Percentiles rank a stretch among this genome's conserved stretches.
Evolutionary conservation across 35 echinoderm and acorn worm genomes (phyloP).

Genomic region (Ptychodera flava): DNA sequence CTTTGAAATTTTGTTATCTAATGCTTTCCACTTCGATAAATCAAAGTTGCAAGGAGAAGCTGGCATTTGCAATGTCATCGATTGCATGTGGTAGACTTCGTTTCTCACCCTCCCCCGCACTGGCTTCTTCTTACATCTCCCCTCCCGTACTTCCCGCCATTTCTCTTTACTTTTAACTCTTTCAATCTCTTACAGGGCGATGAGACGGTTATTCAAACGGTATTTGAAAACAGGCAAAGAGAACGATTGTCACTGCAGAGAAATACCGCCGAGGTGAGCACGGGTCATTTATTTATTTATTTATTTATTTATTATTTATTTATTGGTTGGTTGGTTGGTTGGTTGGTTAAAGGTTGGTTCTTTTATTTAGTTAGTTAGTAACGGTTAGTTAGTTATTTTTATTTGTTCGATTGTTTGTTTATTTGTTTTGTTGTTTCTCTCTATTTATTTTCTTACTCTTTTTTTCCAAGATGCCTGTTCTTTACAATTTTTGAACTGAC

Average conservation of each 20-base stretch:
- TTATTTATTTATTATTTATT: background rate
- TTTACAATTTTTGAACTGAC: no score
- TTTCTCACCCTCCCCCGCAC: no score
- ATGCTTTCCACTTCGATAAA: background rate
- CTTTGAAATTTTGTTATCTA: background rate
- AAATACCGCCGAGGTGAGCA: conserved; percentile 88
- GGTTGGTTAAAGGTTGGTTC: no score
- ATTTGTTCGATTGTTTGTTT: background rate
- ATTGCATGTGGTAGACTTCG: background rate
- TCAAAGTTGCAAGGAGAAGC: background rate
- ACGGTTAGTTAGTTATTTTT: background rate
- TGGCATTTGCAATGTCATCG: background rate
- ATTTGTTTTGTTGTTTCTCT: background rate
- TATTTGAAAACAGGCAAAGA: conserved; percentile 36
- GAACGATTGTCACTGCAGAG: conserved; percentile 68
- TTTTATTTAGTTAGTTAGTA: background rate
- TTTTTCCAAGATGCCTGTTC: no score
- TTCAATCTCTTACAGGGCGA: conserved; percentile 88
- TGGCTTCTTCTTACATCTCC: no score
- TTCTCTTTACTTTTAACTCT: no score
- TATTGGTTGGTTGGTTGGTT: no score
- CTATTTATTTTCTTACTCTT: no score
- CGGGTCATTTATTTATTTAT: background rate
- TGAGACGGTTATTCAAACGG: conserved; percentile 67
- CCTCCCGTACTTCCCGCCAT: no score